These are phyloP conservation scores for Augochlorella aurata DNA, from an alignment of 2,888 invertebrate species.

Conservation along the genomic window DNA sequence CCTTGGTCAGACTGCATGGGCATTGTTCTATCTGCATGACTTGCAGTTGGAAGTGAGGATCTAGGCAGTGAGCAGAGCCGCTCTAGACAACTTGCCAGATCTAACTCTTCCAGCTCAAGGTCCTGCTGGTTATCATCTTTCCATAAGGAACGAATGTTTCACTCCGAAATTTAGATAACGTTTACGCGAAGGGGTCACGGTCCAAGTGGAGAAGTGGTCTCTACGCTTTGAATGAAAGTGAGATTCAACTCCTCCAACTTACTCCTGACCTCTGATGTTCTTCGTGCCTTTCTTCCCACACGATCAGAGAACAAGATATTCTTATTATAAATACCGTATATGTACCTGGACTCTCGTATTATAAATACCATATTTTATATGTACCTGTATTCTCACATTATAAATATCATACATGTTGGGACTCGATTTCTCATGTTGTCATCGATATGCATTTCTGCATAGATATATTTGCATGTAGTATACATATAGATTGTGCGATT, in stretches of 20 bases:
- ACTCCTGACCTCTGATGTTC: constrained; percentile 80
- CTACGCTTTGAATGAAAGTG: constrained; percentile 85
- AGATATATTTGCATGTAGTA: not conserved
- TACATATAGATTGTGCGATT: not conserved
- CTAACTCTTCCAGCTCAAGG: constrained; percentile 89
- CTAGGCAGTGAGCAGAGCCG: constrained; percentile 82
- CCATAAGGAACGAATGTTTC: constrained; percentile 12
- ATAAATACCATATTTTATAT: too few relatives aligned
- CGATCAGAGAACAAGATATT: not conserved
- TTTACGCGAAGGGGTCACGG: constrained; percentile 73
- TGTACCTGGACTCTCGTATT: too few relatives aligned
- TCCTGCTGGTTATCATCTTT: constrained; percentile 69
- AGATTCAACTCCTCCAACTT: constrained; percentile 91
- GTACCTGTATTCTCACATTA: too few relatives aligned
- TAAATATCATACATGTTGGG: too few relatives aligned
- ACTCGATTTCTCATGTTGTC: too few relatives aligned
- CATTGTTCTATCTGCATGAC: constrained; percentile 70
- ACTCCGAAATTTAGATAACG: not conserved
- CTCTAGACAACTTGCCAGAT: constrained; percentile 85
- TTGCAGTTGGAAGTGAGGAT: constrained; percentile 87
- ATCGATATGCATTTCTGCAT: too few relatives aligned
- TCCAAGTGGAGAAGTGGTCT: constrained; percentile 87
- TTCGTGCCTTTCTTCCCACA: constrained; percentile 8
- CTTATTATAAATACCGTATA: too few relatives aligned
- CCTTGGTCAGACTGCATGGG: constrained; percentile 28